These are phyloP conservation scores for Zaprionus ornatus DNA, from an alignment of 1,140 invertebrate species.

Conservation along the genomic window DNA sequence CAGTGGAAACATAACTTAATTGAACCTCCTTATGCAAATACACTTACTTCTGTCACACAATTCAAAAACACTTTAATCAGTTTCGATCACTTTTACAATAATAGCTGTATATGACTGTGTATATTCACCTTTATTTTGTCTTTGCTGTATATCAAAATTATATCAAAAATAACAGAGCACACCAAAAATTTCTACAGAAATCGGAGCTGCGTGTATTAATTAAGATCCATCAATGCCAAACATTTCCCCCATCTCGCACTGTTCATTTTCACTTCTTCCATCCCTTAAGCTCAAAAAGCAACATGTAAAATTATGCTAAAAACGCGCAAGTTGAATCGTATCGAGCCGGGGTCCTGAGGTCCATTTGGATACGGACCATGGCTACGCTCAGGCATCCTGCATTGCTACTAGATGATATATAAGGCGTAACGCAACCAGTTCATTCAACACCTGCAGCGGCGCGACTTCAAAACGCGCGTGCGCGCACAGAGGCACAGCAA, in stretches of 20 bases:
- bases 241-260: not conserved
- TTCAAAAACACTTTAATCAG: too few relatives aligned
- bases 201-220: slow-evolving; percentile 45
- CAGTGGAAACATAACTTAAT: slow-evolving; percentile 51
- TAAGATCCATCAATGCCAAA: slow-evolving; percentile 43
- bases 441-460: slow-evolving; percentile 65
- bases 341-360: slow-evolving; percentile 18
- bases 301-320: slow-evolving; percentile 56
- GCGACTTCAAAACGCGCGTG: slow-evolving; percentile 58
- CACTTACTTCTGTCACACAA: too few relatives aligned
- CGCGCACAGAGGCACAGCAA: slow-evolving; percentile 33
- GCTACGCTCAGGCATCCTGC: not conserved
- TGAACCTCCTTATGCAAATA: too few relatives aligned
- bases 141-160: too few relatives aligned
- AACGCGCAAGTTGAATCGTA: slow-evolving; percentile 16
- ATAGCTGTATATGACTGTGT: too few relatives aligned
- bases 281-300: slow-evolving; percentile 1
- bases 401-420: slow-evolving; percentile 55
- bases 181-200: not conserved
- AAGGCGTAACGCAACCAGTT: slow-evolving; percentile 67
- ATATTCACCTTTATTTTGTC: too few relatives aligned
- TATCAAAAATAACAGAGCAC: slow-evolving; percentile 54
- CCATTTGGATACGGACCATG: slow-evolving; percentile 14
- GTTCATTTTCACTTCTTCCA: not conserved
- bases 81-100: too few relatives aligned